phyloP scores from a whole-genome alignment of 2,113 vertebrate genomes.

The Macrotis lagotis region DNA sequence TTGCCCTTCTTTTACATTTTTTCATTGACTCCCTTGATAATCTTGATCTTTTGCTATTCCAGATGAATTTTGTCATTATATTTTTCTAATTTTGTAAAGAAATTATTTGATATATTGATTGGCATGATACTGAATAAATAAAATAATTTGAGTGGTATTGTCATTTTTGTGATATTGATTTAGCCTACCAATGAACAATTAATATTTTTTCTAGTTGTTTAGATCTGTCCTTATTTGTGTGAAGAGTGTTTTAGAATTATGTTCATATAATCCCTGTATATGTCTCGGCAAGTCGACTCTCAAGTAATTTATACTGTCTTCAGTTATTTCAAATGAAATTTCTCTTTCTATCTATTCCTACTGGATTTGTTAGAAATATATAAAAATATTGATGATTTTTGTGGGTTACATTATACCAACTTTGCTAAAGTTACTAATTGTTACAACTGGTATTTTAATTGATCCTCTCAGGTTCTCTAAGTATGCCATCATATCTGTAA shows the following conservation, averaged over 20 bases:
- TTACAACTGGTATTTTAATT: background rate
- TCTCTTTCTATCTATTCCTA: background rate
- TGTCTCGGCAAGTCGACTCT: background rate
- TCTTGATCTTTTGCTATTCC: background rate
- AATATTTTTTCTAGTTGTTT: background rate
- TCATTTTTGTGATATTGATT: background rate
- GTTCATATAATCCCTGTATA: background rate
- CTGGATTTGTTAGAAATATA: background rate
- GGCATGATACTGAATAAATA: background rate
- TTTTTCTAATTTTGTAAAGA: background rate
- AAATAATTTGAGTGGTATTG: background rate
- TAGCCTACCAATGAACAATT: background rate
- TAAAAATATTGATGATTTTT: background rate
- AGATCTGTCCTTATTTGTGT: background rate
- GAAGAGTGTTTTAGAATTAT: background rate
- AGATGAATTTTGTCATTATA: background rate
- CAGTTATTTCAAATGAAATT: background rate
- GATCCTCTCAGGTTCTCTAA: background rate
- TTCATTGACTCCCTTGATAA: background rate
- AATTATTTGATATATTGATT: background rate
- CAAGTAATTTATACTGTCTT: background rate
- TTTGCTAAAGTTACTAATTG: background rate
- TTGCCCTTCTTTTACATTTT: background rate
- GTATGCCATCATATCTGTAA: background rate
- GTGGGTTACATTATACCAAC: background rate